A percentile compares a stretch with the other conserved stretches of the same genome.
Conservation (phyloP, 2,888 invertebrate species). For the Cynaeus angustus region DNA sequence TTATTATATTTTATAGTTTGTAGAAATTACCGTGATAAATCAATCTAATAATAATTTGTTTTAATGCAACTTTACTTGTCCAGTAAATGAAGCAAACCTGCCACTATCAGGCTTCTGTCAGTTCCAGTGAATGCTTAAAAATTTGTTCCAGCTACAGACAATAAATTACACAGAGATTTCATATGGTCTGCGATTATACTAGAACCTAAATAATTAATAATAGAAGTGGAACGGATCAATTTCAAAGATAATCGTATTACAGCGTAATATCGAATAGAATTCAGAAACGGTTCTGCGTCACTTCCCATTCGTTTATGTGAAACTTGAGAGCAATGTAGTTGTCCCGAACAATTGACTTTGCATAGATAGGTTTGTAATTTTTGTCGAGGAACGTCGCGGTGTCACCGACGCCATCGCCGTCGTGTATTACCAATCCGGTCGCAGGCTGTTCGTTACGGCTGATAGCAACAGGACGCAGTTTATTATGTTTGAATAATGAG, state of each 20-base stretch:
- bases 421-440: constrained; percentile 54
- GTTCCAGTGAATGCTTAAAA: not conserved
- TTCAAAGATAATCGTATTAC: constrained; percentile 45
- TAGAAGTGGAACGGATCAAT: constrained; percentile 44
- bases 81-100: not conserved
- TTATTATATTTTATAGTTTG: no score
- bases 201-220: constrained; percentile 36
- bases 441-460: constrained; percentile 61
- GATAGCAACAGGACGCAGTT: constrained; percentile 66
- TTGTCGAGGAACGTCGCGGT: constrained; percentile 27
- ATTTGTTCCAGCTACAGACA: not conserved
- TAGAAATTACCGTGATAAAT: no score
- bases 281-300: constrained; percentile 44
- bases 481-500: constrained; percentile 69
- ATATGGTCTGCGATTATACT: constrained; percentile 14
- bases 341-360: constrained; percentile 36
- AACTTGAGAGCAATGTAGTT: constrained; percentile 48
- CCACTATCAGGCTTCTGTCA: not conserved
- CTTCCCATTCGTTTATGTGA: constrained; percentile 45
- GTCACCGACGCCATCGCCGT: constrained; percentile 23
- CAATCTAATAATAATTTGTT: no score
- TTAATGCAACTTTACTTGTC: no score
- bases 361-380: constrained; percentile 22
- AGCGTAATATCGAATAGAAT: constrained; percentile 43
- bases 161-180: constrained; percentile 9